Evolutionary conservation across 1,140 invertebrate genomes (phyloP), one percentile per base, ranked within the genome.

Genomic region (Plutomurus gul): DNA sequence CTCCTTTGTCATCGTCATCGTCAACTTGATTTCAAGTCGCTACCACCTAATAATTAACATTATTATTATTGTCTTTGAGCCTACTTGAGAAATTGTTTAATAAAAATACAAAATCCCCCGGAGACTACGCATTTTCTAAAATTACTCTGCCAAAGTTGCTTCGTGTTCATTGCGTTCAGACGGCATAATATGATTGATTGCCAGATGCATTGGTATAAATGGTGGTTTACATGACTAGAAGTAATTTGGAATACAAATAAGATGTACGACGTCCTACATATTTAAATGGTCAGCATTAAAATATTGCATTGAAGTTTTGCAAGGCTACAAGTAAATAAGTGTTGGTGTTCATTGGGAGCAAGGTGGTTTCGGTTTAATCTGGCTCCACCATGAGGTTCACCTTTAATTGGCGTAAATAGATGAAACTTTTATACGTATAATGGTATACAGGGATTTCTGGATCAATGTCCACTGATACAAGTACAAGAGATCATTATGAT

Each of bases 11-110:
- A 43, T 43, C 39, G n/a, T 43, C 39, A n/a, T 43, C 56, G 56
- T 65, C 27, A 33, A 33, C 27, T 33, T 65, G 56, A 65, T 65
- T 65, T 65, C 56, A 65, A 65, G 56, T 65, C 56, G 56, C 56
- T 65, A 65, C 56, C 56, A 65, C 56, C 56, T 65, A 65, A 56
- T 56, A 25, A 65, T 65, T 65, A 65, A 65, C 56, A 65, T 43
- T 49, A 49, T 65, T 56, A 56, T 56, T 65, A 65, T 65, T 65
- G 56, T 36, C 27, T 65, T 65, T 65, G n/a, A 65, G 56, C 30
- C 56, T 65, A 33, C 13, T 30, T 65, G 56, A 65, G 56, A 65
- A 65, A 30, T 65, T 65, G 56, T 65, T 65, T 65, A 65, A 65
- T 65, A 65, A 65, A 60, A 65, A 65, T 65, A n/a, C 30, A 65